phyloP scores from a whole-genome alignment of 2,797 vertebrate species.

The Xyrichtys novacula region DNA sequence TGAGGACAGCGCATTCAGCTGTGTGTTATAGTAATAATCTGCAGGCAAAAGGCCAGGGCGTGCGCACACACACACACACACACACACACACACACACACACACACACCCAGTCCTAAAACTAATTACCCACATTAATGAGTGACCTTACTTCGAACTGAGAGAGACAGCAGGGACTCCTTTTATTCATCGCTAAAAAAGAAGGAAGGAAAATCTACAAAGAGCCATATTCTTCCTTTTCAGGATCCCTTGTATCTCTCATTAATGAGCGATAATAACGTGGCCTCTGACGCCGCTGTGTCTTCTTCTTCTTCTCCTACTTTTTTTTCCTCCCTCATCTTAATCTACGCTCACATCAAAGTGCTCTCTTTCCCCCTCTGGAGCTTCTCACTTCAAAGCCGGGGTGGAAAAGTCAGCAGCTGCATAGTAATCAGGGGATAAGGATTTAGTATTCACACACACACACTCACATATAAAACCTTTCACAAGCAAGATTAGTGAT shows the following conservation, averaged over 20 bases:
- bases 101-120: neutral
- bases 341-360: conserved; percentile 64
- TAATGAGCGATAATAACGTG: conserved; percentile 52
- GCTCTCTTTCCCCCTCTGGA: conserved; percentile 43
- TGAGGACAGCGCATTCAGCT: conserved; percentile 4
- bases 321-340: neutral
- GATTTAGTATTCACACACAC: conserved; percentile 56
- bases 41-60: conserved; percentile 11
- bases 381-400: conserved; percentile 61
- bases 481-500: conserved; percentile 33
- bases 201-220: conserved; percentile 44
- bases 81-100: conserved; percentile 30
- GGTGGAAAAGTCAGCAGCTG: conserved; percentile 66
- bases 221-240: neutral
- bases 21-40: conserved; percentile 25
- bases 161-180: conserved; percentile 24
- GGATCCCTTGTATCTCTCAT: neutral
- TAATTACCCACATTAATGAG: conserved; percentile 56
- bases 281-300: neutral
- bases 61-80: conserved; percentile 27
- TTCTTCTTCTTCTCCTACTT: neutral
- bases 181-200: conserved; percentile 20
- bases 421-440: conserved; percentile 61
- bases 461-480: conserved; percentile 6
- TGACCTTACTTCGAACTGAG: conserved; percentile 45